phyloP scores from a whole-genome alignment of 2,113 vertebrate genomes.

The Antennarius striatus region DNA sequence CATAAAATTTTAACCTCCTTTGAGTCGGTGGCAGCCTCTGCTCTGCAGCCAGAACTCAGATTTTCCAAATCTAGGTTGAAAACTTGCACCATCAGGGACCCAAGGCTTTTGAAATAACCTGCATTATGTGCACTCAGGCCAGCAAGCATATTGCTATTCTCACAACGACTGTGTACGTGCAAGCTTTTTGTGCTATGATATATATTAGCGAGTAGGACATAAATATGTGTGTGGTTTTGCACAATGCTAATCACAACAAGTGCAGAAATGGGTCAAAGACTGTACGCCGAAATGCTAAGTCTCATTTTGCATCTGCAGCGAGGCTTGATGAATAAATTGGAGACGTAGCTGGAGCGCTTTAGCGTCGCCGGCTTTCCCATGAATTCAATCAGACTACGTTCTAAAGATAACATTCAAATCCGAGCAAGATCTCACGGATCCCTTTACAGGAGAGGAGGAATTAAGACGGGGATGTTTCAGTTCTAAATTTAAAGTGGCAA shows the following conservation, averaged over 20 bases:
- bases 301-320: constrained; percentile 30
- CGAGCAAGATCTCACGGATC: constrained; percentile 41
- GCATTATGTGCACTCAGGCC: too few species aligned
- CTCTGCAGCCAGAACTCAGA: background rate
- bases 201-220: too few species aligned
- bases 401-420: constrained; percentile 51
- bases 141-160: too few species aligned
- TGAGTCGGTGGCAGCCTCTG: constrained; percentile 7
- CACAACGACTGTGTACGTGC: too few species aligned
- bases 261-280: too few species aligned
- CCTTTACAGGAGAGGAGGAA: constrained; percentile 29
- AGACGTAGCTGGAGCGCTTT: constrained; percentile 27
- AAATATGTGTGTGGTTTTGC: too few species aligned
- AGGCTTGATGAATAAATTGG: constrained; percentile 32
- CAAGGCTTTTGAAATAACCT: constrained; percentile 4
- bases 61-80: constrained; percentile 14
- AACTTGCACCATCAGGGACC: constrained; percentile 5
- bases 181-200: too few species aligned
- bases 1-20: constrained; percentile 22
- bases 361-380: constrained; percentile 33
- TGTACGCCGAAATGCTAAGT: background rate
- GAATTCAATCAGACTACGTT: constrained; percentile 50
- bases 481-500: constrained; percentile 66
- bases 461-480: constrained; percentile 46
- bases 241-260: too few species aligned